phyloP scores from a whole-genome alignment of 2,888 invertebrate genomes.

The Panorpa germanica region DNA sequence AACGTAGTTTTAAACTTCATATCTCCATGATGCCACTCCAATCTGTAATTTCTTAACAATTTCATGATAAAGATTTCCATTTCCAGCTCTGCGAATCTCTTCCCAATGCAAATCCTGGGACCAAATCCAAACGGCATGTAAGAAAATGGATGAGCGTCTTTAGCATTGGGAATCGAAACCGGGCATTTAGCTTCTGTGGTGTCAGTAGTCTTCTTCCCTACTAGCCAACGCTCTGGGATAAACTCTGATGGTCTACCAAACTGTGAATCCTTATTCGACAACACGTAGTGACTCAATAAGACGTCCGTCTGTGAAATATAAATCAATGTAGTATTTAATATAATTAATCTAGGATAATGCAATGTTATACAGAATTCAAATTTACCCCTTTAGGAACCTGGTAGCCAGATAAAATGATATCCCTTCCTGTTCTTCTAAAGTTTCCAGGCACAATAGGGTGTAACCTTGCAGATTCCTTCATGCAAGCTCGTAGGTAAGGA shows the following conservation, averaged over 20 bases:
- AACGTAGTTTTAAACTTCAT: conserved; percentile 5
- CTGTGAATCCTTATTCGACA: conserved; percentile 24
- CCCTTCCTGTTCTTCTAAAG: conserved; percentile 23
- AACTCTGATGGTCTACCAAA: conserved; percentile 35
- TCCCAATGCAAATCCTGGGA: too few relatives aligned
- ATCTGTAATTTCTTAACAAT: not conserved
- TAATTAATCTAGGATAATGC: not conserved
- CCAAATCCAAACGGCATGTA: too few relatives aligned
- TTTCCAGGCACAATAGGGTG: conserved; percentile 24
- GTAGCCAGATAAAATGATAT: conserved; percentile 25
- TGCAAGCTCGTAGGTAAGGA: conserved; percentile 36
- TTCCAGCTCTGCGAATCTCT: too few relatives aligned
- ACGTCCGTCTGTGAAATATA: not conserved
- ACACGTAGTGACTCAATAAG: not conserved
- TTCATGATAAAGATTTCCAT: too few relatives aligned
- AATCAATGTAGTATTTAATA: not conserved
- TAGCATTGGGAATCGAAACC: conserved; percentile 10
- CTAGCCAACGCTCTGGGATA: conserved; percentile 49
- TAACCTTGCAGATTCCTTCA: conserved; percentile 38
- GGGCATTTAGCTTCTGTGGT: not conserved
- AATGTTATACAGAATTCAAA: not conserved
- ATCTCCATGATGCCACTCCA: conserved; percentile 7
- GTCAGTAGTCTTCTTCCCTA: conserved; percentile 22
- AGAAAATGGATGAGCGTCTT: conserved; percentile 17
- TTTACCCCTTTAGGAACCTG: conserved; percentile 27